Percentiles rank a stretch among this genome's conserved stretches.
These are phyloP conservation scores for Oeneis ivallda DNA, from an alignment of 2,888 invertebrate genomes.

Conservation along the genomic window DNA sequence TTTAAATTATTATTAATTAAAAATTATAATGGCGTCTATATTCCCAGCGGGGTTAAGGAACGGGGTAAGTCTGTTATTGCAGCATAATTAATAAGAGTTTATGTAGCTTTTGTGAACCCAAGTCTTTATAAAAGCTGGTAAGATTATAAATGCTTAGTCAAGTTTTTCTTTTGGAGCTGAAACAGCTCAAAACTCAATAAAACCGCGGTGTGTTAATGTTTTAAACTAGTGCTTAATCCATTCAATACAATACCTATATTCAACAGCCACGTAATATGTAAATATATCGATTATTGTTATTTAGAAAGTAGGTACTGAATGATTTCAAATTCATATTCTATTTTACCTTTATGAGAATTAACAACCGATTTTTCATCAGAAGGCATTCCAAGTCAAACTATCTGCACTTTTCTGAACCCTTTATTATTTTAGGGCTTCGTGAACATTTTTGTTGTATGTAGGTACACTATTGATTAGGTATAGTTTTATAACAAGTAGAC, in stretches of 20 bases:
- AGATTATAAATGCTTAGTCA: not conserved
- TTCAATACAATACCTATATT: too few relatives aligned
- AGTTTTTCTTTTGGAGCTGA: not conserved
- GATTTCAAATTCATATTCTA: not conserved
- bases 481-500: too few relatives aligned
- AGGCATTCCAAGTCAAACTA: not conserved
- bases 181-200: not conserved
- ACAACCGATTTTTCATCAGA: not conserved
- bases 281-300: too few relatives aligned
- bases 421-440: not conserved
- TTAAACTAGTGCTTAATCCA: not conserved
- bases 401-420: not conserved
- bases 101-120: not conserved
- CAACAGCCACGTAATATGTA: too few relatives aligned
- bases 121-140: slow-evolving; percentile 4
- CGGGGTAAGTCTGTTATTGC: slow-evolving; percentile 58
- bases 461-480: too few relatives aligned
- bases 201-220: not conserved
- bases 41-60: slow-evolving; percentile 65
- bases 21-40: slow-evolving; percentile 61
- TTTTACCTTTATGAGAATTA: not conserved
- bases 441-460: too few relatives aligned
- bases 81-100: too few relatives aligned
- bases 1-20: not conserved
- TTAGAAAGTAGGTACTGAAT: too few relatives aligned